Evolutionary conservation across 2,113 vertebrate species (phyloP).

Genomic region (Lamprologus sp.): DNA sequence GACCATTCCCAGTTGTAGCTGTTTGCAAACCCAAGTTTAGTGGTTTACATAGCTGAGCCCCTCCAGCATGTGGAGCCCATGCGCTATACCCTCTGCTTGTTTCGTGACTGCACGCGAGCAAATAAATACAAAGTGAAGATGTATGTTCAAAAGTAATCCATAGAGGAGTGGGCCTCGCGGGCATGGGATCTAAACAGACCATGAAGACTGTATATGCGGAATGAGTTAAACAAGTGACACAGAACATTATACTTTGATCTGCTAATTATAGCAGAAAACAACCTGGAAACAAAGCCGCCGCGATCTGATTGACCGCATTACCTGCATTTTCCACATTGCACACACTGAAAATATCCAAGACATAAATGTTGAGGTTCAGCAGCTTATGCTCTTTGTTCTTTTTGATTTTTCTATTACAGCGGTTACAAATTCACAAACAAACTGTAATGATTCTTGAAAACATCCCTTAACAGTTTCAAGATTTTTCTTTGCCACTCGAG

Average conservation of each 20-base stretch:
- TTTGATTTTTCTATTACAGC: not conserved
- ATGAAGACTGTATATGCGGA: conserved; percentile 44
- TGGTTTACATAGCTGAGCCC: conserved; percentile 36
- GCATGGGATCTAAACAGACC: conserved; percentile 45
- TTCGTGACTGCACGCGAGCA: conserved; percentile 48
- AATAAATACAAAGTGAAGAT: conserved; percentile 60
- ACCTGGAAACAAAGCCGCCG: conserved; percentile 20
- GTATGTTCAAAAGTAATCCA: conserved; percentile 43
- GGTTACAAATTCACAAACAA: not conserved
- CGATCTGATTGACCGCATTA: conserved; percentile 27
- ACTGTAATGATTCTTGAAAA: not conserved
- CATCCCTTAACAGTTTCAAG: not conserved
- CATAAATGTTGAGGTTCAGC: not conserved
- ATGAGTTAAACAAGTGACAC: conserved; percentile 49
- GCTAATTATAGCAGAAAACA: conserved; percentile 57
- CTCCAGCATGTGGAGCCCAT: conserved; percentile 58
- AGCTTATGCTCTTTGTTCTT: conserved; percentile 19
- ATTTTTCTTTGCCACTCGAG: not conserved
- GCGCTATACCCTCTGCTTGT: conserved; percentile 44
- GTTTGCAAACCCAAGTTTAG: conserved; percentile 18
- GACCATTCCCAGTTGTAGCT: conserved; percentile 44
- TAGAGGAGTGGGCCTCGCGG: conserved; percentile 10
- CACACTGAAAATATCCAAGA: conserved; percentile 5
- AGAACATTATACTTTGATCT: conserved; percentile 59
- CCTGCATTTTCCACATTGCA: conserved; percentile 52